Conservation (phyloP, 2,113 vertebrate species). For the Nymphicus hollandicus region DNA sequence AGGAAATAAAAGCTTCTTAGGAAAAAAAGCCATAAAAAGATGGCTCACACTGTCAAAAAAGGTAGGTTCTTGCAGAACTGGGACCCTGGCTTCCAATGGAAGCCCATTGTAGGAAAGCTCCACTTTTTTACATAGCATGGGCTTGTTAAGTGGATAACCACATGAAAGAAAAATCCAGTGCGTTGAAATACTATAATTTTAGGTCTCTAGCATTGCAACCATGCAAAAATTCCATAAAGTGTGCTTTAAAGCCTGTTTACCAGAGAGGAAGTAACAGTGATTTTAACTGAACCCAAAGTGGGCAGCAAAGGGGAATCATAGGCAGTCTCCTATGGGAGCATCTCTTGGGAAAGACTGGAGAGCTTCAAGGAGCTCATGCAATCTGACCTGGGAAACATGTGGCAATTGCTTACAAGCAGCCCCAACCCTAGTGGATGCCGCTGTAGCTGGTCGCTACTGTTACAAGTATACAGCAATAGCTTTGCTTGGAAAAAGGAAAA, state of each 20-base stretch:
- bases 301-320: background rate
- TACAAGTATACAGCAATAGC: background rate
- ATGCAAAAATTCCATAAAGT: background rate
- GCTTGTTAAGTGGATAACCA: background rate
- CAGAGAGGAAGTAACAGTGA: background rate
- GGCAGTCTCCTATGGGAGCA: background rate
- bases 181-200: background rate
- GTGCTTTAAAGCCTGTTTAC: background rate
- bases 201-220: background rate
- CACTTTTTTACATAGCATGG: background rate
- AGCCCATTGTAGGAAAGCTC: background rate
- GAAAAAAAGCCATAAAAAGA: background rate
- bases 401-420: background rate
- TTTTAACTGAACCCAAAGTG: background rate
- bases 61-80: background rate
- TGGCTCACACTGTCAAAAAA: background rate
- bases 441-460: background rate
- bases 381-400: background rate
- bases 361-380: background rate
- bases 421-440: background rate
- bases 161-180: background rate
- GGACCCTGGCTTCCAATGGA: background rate
- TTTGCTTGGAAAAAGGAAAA: background rate
- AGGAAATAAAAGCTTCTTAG: background rate
- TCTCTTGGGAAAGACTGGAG: background rate